A percentile compares a stretch with the other conserved stretches of the same genome.
These are phyloP conservation scores for Megaceryle torquata DNA, from an alignment of 2,113 vertebrate genomes.

Conservation along the genomic window DNA sequence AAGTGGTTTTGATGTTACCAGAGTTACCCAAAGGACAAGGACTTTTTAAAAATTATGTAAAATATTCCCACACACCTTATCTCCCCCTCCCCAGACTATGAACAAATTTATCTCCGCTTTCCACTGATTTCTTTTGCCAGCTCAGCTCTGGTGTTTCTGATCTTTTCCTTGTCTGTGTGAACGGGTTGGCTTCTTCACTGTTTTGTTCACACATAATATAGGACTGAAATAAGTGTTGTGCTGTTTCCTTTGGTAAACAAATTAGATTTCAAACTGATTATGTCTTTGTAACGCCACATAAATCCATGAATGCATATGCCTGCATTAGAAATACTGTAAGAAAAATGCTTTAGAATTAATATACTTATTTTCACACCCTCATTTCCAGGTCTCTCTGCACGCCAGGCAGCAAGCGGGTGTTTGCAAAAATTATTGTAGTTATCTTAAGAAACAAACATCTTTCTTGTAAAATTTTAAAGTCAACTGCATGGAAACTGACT, in stretches of 20 bases:
- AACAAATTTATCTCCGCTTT: not conserved
- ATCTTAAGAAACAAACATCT: not conserved
- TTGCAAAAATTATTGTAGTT: not conserved
- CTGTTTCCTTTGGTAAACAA: not conserved
- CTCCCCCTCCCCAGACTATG: not conserved
- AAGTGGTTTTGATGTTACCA: not conserved
- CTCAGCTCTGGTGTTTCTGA: not conserved
- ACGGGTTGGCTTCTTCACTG: not conserved
- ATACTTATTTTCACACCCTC: not conserved
- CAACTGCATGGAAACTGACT: accelerated
- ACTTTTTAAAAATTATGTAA: not conserved
- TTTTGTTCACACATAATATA: not conserved
- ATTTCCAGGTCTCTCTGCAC: not conserved
- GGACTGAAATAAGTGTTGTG: not conserved
- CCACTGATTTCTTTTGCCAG: not conserved
- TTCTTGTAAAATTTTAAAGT: not conserved
- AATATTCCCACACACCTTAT: not conserved
- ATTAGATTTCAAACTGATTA: not conserved
- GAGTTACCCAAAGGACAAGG: no score
- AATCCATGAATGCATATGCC: not conserved
- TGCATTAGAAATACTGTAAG: accelerated
- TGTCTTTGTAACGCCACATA: not conserved
- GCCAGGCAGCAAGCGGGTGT: not conserved
- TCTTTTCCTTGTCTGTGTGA: not conserved
- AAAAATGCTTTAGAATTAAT: not conserved